A percentile compares a stretch with the other conserved stretches of the same genome.
Evolutionary conservation across 2,888 invertebrate species (phyloP).

Genomic region (Noctua comes): DNA sequence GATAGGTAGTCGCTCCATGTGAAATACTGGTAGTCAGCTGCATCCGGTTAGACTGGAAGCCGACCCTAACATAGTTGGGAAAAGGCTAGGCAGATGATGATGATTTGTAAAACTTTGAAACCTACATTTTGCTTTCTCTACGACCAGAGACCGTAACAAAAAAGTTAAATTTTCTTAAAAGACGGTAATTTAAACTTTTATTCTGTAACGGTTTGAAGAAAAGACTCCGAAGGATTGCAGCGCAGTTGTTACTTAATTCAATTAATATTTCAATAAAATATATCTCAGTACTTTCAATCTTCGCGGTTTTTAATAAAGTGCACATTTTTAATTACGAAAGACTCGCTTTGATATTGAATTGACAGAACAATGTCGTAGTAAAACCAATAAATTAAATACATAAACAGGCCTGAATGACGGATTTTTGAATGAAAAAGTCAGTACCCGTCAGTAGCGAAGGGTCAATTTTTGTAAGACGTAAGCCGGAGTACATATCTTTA

Average conservation of each 20-base stretch:
- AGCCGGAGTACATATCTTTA: too few relatives aligned
- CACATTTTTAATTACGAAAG: conserved; percentile 21
- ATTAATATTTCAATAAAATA: conserved; percentile 27
- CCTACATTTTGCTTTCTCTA: not conserved
- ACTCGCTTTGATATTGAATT: conserved; percentile 14
- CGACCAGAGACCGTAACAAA: not conserved
- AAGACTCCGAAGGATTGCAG: not conserved
- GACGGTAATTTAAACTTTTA: conserved; percentile 26
- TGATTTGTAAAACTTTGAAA: too few relatives aligned
- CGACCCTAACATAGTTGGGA: too few relatives aligned
- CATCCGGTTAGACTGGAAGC: too few relatives aligned
- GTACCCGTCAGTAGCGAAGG: too few relatives aligned
- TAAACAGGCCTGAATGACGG: not conserved
- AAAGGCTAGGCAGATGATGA: too few relatives aligned
- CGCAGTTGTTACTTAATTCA: conserved; percentile 14
- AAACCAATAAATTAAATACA: not conserved
- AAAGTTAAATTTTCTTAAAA: conserved; percentile 22
- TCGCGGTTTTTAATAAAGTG: not conserved
- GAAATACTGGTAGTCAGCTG: too few relatives aligned
- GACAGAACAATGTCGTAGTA: not conserved
- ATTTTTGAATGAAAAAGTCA: not conserved
- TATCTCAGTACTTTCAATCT: conserved; percentile 4
- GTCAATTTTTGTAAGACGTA: too few relatives aligned
- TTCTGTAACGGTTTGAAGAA: not conserved
- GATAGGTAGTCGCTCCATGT: too few relatives aligned